These are phyloP conservation scores for Amitus sp. DNA, from an alignment of 2,888 invertebrate genomes.

Conservation along the genomic window DNA sequence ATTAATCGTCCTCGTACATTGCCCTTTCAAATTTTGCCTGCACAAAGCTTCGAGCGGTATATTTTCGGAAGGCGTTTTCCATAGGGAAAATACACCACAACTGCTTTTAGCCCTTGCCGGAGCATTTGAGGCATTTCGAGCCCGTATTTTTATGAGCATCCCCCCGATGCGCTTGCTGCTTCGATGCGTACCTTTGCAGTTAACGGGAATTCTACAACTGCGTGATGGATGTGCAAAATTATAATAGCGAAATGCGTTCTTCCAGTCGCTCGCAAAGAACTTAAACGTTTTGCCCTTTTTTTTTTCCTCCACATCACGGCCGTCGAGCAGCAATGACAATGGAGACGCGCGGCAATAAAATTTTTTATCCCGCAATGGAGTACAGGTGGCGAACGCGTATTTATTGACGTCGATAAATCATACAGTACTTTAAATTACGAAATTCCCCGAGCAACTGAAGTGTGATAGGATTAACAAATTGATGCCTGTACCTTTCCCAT, in stretches of 20 bases:
- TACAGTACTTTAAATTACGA: neutral
- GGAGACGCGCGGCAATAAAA: slow-evolving; percentile 30
- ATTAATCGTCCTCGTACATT: too few species aligned
- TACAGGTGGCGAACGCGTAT: neutral
- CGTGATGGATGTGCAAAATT: slow-evolving; percentile 59
- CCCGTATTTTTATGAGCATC: neutral
- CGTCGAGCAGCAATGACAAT: slow-evolving; percentile 28
- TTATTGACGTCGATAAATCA: neutral
- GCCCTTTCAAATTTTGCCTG: neutral
- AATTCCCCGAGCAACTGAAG: too few species aligned
- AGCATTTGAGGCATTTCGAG: neutral
- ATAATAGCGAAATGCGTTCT: slow-evolving; percentile 44
- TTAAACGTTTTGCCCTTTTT: slow-evolving; percentile 8
- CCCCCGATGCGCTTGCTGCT: too few species aligned
- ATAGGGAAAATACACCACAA: neutral
- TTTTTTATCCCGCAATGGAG: slow-evolving; percentile 18
- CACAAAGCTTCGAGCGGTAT: neutral
- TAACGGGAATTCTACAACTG: slow-evolving; percentile 7
- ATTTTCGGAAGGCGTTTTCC: neutral
- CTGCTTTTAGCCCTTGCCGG: neutral
- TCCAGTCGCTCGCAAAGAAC: slow-evolving; percentile 26
- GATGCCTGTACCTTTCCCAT: too few species aligned
- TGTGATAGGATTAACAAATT: too few species aligned
- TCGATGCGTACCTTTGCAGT: too few species aligned
- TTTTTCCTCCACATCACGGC: slow-evolving; percentile 23